Conservation (phyloP, 2,113 vertebrate species). For the Chlorodrepanis virens region DNA sequence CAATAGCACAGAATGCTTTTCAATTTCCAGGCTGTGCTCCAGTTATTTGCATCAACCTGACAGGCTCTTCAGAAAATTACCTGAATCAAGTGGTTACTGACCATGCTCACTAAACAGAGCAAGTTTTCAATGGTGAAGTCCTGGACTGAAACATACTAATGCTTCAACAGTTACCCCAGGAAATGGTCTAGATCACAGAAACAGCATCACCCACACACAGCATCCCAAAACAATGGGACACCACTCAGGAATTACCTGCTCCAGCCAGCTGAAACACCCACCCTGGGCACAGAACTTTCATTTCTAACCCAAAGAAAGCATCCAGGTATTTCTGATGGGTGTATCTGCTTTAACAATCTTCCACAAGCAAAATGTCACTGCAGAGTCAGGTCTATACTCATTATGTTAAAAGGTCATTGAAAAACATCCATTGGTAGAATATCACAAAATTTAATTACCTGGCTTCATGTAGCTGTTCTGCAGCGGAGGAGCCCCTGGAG, state of each 20-base stretch:
- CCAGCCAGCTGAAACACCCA: neutral
- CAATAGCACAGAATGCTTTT: neutral
- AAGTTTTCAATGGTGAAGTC: neutral
- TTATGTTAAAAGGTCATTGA: neutral
- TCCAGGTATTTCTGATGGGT: neutral
- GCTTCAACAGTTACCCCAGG: neutral
- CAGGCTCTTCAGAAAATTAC: neutral
- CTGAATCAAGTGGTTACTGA: neutral
- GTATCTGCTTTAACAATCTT: neutral
- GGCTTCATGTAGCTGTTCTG: conserved; percentile 75
- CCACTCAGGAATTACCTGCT: neutral
- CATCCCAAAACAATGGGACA: neutral
- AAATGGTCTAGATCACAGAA: neutral
- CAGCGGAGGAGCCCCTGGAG: conserved; percentile 66
- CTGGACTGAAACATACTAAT: neutral
- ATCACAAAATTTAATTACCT: conserved; percentile 33
- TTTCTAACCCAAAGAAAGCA: neutral
- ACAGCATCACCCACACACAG: neutral
- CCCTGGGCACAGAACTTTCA: neutral
- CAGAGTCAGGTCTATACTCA: neutral
- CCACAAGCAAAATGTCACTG: neutral
- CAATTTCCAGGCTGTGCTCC: neutral
- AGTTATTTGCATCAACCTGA: neutral
- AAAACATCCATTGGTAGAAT: neutral
- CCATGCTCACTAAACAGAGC: neutral